phyloP scores from a whole-genome alignment of 2,113 vertebrate species.

The Solea solea region DNA sequence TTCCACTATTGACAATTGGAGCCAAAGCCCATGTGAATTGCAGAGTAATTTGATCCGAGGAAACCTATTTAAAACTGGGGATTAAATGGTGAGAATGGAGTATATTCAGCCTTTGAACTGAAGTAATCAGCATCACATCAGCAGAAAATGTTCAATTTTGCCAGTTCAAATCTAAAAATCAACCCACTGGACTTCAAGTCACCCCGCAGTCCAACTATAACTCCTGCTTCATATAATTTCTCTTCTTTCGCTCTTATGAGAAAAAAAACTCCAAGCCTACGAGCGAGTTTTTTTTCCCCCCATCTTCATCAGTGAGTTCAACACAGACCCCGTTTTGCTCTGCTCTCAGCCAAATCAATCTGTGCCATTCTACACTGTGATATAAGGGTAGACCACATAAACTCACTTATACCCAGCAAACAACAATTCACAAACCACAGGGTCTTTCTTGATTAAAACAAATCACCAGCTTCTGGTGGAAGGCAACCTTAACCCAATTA shows the following conservation, averaged over 20 bases:
- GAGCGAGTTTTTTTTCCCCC: background rate
- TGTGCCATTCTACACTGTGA: conserved; percentile 43
- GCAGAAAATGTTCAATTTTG: conserved; percentile 1
- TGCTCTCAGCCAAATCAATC: conserved; percentile 43
- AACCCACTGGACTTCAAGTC: conserved; percentile 4
- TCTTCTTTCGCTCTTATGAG: conserved; percentile 16
- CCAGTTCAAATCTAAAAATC: background rate
- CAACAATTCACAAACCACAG: background rate
- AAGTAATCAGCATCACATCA: background rate
- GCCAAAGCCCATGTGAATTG: no score
- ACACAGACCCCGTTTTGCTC: conserved; percentile 58
- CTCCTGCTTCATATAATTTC: no score
- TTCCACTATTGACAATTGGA: no score
- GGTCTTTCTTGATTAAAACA: background rate
- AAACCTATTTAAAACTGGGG: no score
- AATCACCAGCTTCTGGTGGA: background rate
- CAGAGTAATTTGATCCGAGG: no score
- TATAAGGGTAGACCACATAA: conserved; percentile 18
- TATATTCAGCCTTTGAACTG: no score
- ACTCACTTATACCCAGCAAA: conserved; percentile 10
- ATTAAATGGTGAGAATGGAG: no score
- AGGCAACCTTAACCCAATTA: background rate
- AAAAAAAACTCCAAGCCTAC: conserved; percentile 17
- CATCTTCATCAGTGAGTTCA: conserved; percentile 27
- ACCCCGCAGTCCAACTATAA: conserved; percentile 15